phyloP scores from a whole-genome alignment of 64 coral and sea anemone genomes.

The Montipora cactus region DNA sequence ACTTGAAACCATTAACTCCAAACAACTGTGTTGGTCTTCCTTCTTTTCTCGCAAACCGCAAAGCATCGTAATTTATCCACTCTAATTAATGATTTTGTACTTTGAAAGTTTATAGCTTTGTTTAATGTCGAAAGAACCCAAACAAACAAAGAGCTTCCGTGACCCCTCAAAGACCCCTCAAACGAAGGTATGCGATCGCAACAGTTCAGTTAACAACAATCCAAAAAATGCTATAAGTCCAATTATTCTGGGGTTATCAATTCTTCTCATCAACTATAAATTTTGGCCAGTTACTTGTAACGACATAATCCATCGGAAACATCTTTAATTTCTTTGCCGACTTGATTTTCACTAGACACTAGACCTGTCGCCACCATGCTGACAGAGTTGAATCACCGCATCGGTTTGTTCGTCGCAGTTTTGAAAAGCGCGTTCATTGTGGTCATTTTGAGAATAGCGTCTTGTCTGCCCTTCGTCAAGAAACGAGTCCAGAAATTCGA shows the following conservation, averaged over 20 bases:
- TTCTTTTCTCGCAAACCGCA: neutral
- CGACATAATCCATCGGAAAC: neutral
- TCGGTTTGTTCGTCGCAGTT: neutral
- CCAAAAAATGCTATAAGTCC: neutral
- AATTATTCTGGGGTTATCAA: conserved; percentile 27
- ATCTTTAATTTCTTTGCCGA: neutral
- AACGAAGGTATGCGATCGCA: neutral
- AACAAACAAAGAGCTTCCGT: neutral
- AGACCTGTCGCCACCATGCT: neutral
- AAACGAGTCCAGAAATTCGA: neutral
- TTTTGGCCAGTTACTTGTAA: conserved; percentile 9
- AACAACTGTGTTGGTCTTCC: neutral
- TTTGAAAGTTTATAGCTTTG: neutral
- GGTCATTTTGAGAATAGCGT: conserved; percentile 15
- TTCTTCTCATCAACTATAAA: neutral
- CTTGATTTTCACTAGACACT: neutral
- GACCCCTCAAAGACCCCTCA: neutral
- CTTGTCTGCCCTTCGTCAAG: conserved; percentile 22
- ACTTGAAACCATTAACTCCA: neutral
- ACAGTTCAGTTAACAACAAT: neutral
- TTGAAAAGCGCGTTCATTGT: neutral
- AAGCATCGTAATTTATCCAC: neutral
- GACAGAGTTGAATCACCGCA: neutral
- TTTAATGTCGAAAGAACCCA: neutral
- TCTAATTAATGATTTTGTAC: neutral